These are phyloP conservation scores for Rhagonycha fulva DNA, from an alignment of 2,888 invertebrate genomes.

Conservation along the genomic window DNA sequence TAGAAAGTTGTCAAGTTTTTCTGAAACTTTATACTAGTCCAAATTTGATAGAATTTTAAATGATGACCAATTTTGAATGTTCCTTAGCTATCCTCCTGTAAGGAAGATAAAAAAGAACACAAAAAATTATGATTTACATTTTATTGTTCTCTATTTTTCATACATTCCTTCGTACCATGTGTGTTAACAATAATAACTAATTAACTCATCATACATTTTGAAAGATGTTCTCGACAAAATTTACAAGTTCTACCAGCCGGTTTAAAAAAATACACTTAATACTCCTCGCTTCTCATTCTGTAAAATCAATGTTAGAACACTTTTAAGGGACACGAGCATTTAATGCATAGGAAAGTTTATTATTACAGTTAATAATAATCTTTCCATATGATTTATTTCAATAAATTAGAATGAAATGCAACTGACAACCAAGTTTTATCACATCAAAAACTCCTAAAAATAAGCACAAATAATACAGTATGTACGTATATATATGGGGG, in stretches of 20 bases:
- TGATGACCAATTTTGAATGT: too few species aligned
- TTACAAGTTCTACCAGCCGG: background rate
- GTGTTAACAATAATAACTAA: slow-evolving; percentile 15
- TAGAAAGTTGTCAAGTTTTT: too few species aligned
- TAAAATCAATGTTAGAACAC: background rate
- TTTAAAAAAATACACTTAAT: background rate
- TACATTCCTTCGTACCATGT: slow-evolving; percentile 28
- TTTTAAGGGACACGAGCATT: background rate
- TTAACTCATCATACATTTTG: background rate
- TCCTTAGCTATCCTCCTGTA: too few species aligned
- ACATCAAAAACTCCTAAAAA: background rate
- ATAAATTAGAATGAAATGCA: background rate
- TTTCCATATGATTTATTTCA: background rate
- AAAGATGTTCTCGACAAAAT: background rate
- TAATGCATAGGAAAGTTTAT: background rate
- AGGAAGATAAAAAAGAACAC: background rate
- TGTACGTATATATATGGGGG: background rate
- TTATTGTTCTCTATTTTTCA: slow-evolving; percentile 27
- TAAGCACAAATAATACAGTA: background rate
- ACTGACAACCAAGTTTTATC: slow-evolving; percentile 1
- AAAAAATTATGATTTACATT: slow-evolving; percentile 13
- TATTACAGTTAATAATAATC: background rate
- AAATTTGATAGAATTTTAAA: too few species aligned
- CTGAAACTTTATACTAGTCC: too few species aligned
- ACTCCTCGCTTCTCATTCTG: background rate